Evolutionary conservation across 2,888 invertebrate species (phyloP).

Genomic region (Aelia acuminata): DNA sequence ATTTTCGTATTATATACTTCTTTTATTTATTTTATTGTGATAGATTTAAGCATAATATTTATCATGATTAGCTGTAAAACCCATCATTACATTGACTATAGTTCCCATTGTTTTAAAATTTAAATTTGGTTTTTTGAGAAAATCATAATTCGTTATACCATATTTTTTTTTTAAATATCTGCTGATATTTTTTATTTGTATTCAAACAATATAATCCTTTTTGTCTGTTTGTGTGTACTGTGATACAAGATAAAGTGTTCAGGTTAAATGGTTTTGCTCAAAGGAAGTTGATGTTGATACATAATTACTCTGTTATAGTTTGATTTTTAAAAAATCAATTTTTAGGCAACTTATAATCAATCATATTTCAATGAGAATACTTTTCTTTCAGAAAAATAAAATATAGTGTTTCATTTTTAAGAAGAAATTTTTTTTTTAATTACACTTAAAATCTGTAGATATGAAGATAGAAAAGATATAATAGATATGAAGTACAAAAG

Average conservation of each 20-base stretch:
- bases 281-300: background rate
- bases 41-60: background rate
- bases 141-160: no score
- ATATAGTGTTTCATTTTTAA: background rate
- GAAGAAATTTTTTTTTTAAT: background rate
- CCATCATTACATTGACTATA: background rate
- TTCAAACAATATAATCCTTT: no score
- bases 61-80: background rate
- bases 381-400: background rate
- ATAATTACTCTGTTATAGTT: background rate
- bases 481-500: no score
- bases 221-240: no score
- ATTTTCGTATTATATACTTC: background rate
- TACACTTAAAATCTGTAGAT: background rate
- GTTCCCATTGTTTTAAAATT: background rate
- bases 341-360: background rate
- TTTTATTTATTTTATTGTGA: background rate
- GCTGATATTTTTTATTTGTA: no score
- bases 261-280: background rate
- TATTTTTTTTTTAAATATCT: no score
- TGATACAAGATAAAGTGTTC: conserved; percentile 14
- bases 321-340: background rate
- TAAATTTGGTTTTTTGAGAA: no score
- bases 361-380: background rate
- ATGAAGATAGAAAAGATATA: no score